These are phyloP conservation scores for Phthorimaea operculella DNA, from an alignment of 1,140 invertebrate species.

Conservation along the genomic window DNA sequence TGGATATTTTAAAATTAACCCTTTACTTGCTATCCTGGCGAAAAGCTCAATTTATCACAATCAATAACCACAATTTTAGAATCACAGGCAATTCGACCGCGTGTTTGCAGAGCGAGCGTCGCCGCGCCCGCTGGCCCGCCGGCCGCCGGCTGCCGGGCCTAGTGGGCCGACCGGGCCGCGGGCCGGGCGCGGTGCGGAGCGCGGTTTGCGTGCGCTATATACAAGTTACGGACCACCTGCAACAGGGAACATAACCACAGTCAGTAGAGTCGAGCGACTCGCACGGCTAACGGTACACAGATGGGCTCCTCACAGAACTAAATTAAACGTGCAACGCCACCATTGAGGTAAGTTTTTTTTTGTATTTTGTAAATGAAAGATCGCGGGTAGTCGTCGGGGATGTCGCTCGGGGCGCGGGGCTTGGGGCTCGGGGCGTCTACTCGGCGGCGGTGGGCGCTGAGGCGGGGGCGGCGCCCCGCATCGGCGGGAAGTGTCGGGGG, in stretches of 20 bases:
- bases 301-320: too few relatives aligned
- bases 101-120: neutral
- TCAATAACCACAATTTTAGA: too few relatives aligned
- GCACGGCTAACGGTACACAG: too few relatives aligned
- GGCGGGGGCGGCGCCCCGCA: conserved; percentile 45
- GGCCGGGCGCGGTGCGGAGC: neutral
- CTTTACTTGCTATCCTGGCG: too few relatives aligned
- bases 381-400: neutral
- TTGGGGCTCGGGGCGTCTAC: neutral
- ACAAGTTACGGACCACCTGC: conserved; percentile 2
- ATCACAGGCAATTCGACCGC: too few relatives aligned
- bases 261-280: too few relatives aligned
- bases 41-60: too few relatives aligned
- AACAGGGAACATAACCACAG: conserved; percentile 1
- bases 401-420: neutral
- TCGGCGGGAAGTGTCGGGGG: conserved; percentile 85
- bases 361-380: neutral
- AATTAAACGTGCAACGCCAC: too few relatives aligned
- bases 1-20: too few relatives aligned
- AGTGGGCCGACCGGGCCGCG: neutral
- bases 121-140: conserved; percentile 4
- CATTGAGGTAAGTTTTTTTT: too few relatives aligned
- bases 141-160: conserved; percentile 10
- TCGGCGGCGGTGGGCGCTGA: conserved; percentile 12
- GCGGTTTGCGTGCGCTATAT: neutral